A percentile compares a stretch with the other conserved stretches of the same genome.
These are phyloP conservation scores for Taxidea taxus DNA, from an alignment of 2,113 vertebrate species.

Conservation along the genomic window DNA sequence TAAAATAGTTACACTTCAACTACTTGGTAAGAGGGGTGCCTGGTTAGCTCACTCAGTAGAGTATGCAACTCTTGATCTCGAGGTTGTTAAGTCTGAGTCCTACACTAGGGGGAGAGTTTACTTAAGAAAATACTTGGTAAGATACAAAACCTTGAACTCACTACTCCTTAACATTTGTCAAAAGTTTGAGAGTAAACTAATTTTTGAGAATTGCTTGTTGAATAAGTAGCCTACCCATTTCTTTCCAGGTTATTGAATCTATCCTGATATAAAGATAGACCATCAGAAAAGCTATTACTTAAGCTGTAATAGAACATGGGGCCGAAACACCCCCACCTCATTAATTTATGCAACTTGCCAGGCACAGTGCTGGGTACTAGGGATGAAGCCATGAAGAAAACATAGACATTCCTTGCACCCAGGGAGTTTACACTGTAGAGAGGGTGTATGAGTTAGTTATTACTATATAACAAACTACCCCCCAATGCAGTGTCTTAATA, in stretches of 20 bases:
- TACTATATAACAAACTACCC: not conserved
- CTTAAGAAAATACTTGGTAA: not conserved
- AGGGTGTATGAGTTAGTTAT: not conserved
- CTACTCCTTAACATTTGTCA: not conserved
- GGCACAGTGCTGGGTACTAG: not conserved
- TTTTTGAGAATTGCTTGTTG: not conserved
- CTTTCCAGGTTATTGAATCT: not conserved
- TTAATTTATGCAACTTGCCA: not conserved
- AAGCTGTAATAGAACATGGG: not conserved
- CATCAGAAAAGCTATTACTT: not conserved
- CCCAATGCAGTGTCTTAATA: not conserved
- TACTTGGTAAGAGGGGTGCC: not conserved
- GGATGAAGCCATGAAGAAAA: not conserved
- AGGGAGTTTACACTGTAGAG: not conserved
- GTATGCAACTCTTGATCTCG: not conserved
- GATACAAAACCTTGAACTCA: not conserved
- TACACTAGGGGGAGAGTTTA: not conserved
- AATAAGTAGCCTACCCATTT: not conserved
- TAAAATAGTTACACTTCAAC: not conserved
- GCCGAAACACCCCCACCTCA: not conserved
- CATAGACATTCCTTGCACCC: not conserved
- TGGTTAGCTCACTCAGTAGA: not conserved
- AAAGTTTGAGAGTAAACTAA: not conserved
- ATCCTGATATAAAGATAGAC: not conserved
- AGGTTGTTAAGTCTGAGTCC: not conserved